Conservation (phyloP, 2,113 vertebrate species). For the Vombatus ursinus region DNA sequence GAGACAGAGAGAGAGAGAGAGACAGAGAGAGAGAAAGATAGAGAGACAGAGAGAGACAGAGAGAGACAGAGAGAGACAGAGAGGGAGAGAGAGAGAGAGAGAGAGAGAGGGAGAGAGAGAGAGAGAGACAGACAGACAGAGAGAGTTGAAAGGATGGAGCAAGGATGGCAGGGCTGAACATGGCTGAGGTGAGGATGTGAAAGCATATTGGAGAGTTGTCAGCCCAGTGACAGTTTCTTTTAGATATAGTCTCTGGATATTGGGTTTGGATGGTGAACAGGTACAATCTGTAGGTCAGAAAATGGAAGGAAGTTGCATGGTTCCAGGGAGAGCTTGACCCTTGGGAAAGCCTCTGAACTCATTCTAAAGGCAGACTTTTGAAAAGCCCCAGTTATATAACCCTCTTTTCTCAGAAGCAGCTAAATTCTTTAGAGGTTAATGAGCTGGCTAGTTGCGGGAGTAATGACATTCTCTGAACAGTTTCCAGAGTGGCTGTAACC, state of each 20-base stretch:
- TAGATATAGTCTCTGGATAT: neutral
- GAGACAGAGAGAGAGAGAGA: neutral
- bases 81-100: too few relatives aligned
- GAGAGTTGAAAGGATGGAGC: neutral
- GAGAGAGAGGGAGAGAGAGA: too few relatives aligned
- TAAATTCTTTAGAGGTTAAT: neutral
- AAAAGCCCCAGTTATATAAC: neutral
- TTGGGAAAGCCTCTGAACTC: neutral
- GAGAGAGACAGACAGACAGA: neutral
- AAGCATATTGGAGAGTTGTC: neutral
- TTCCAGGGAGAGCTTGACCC: neutral
- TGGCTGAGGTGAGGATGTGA: neutral
- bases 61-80: neutral
- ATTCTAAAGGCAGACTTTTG: neutral
- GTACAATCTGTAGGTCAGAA: neutral
- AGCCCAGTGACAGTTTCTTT: neutral
- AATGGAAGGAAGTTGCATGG: neutral
- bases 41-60: neutral
- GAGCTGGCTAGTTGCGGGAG: neutral
- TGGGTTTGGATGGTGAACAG: too few relatives aligned
- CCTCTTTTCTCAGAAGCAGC: neutral
- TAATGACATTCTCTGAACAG: neutral
- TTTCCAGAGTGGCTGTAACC: neutral
- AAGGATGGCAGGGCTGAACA: neutral
- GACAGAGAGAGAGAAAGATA: too few relatives aligned